phyloP scores from a whole-genome alignment of 2,113 vertebrate species.

The Willisornis vidua region DNA sequence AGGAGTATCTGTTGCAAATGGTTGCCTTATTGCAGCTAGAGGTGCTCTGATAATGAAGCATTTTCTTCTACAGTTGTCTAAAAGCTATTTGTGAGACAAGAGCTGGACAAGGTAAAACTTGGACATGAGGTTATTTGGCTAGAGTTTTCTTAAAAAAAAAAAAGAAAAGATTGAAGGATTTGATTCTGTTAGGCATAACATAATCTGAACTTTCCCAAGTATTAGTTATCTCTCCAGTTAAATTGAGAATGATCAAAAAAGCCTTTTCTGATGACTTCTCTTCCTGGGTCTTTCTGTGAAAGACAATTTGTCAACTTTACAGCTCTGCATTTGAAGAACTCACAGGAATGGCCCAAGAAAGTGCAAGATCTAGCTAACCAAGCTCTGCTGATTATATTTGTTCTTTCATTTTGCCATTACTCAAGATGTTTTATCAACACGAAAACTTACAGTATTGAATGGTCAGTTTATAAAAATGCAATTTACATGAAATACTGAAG shows the following conservation, averaged over 20 bases:
- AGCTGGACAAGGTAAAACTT: not conserved
- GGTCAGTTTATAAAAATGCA: conserved; percentile 44
- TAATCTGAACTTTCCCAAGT: not conserved
- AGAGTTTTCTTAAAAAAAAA: not conserved
- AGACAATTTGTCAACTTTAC: not conserved
- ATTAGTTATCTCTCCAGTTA: not conserved
- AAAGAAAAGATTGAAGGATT: not conserved
- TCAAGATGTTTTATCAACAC: conserved; percentile 52
- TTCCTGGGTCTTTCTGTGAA: not conserved
- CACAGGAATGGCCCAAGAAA: not conserved
- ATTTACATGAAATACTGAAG: conserved; percentile 41
- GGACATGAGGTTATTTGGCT: not conserved
- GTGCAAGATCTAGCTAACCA: not conserved
- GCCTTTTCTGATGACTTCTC: not conserved
- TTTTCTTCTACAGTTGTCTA: not conserved
- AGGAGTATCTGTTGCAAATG: not conserved
- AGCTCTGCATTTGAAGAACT: not conserved
- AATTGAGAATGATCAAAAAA: not conserved
- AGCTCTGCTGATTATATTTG: not conserved
- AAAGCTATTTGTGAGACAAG: not conserved
- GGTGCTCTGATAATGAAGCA: not conserved
- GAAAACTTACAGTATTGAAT: conserved; percentile 17
- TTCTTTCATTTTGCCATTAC: conserved; percentile 13
- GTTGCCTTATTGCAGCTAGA: not conserved
- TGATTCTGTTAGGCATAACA: not conserved